Base-by-base conservation (phyloP, 2,888 invertebrate species). In the Dicycla oo region DNA sequence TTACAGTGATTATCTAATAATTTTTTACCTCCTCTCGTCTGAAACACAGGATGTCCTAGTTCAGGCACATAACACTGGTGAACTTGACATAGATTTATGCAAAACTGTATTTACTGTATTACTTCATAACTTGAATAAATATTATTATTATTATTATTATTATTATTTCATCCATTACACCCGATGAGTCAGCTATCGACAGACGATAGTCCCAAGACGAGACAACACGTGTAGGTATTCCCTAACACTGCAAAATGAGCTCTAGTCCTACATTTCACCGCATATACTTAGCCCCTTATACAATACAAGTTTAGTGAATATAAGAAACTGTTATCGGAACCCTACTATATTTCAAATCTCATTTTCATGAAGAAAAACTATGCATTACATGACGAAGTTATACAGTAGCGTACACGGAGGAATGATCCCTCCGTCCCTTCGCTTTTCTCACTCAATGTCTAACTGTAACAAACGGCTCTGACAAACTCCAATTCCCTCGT, bases 371-470 rank as follows among this genome's bases (percentile, higher is more conserved):
- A 30, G 23, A 49, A 69, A 73, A 77, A 53, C 45, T 77, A 69
- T 74, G 58, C 69, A 76, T 76, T 76, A 43, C 34, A 66, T 51
- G 51, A 57, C 15, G 13, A 45, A 30, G 18, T 47, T 69, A 60
- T 43, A 56, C 18, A 61, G 54, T 54, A 49, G 4, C 2, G n/a
- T 23, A 67, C 20, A 73, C 18, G 10, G 11, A 15, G 38, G 26
- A 66, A 58, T 63, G 34, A 66, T 67, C 69, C 62, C 34, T 73
- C 47, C 63, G 65, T 47, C 66, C 69, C 45, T 51, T 54, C 54
- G 61, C 81, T 77, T 77, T 72, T 68, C 65, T 67, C 77, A 56
- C 65, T 80, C 67, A 56, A 62, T 54, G 64, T 80, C 69, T 73
- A 54, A 34, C 34, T 61, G 79, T 67, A 69, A 78, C 66, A 69